Evolutionary conservation across 2,888 invertebrate genomes (phyloP).

Genomic region (Beris morrisii): DNA sequence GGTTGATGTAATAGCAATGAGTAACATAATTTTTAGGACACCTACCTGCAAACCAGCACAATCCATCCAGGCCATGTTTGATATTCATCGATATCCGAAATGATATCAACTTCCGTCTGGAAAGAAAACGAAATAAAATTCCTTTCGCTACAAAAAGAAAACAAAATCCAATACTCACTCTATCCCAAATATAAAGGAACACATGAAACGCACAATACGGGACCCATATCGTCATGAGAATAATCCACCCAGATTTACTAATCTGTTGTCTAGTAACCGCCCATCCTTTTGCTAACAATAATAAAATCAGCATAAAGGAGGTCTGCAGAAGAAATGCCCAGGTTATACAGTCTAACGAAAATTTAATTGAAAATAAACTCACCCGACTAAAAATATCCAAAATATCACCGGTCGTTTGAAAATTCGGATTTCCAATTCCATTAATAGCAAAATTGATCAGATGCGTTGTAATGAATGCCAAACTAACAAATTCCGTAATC

Average conservation of each 20-base stretch:
- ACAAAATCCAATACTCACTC: conserved; percentile 65
- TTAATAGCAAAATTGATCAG: conserved; percentile 88
- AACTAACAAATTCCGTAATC: conserved; percentile 79
- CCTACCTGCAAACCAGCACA: conserved; percentile 73
- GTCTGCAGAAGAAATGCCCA: conserved; percentile 64
- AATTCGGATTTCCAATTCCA: conserved; percentile 80
- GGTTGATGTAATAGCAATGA: too few species aligned
- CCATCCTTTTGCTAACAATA: conserved; percentile 95
- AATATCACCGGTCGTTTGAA: conserved; percentile 88
- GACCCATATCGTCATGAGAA: conserved; percentile 73
- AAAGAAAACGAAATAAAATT: conserved; percentile 42
- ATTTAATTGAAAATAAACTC: conserved; percentile 48
- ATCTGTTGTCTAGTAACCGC: conserved; percentile 89
- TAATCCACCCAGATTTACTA: conserved; percentile 73
- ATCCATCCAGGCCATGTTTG: conserved; percentile 98
- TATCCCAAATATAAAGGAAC: conserved; percentile 93
- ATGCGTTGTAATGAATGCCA: conserved; percentile 85
- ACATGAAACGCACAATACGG: conserved; percentile 89
- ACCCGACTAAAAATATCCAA: conserved; percentile 90
- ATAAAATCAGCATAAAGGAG: conserved; percentile 87
- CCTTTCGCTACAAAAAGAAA: not conserved
- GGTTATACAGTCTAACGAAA: conserved; percentile 26
- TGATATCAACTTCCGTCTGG: conserved; percentile 93
- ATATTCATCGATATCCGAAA: conserved; percentile 95
- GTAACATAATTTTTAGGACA: not conserved